Evolutionary conservation across 2,888 invertebrate genomes (phyloP).

Genomic region (Sycophila texana): DNA sequence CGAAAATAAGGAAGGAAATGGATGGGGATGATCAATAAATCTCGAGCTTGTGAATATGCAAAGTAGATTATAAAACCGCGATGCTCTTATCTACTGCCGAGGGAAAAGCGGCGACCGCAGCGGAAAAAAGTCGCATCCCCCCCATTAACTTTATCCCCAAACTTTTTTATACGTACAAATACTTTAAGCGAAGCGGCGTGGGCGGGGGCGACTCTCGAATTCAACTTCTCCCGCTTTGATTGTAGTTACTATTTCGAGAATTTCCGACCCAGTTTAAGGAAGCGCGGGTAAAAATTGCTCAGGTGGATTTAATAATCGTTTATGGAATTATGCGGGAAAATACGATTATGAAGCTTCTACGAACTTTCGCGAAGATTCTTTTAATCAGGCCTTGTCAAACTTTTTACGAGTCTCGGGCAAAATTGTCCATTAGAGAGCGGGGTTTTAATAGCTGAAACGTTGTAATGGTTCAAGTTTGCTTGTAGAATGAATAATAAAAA

Average conservation of each 20-base stretch:
- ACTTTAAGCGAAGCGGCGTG: neutral
- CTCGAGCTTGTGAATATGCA: constrained; percentile 33
- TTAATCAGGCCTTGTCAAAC: neutral
- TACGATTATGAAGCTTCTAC: constrained; percentile 3
- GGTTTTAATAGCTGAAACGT: neutral
- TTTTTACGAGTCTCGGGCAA: neutral
- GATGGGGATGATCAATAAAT: neutral
- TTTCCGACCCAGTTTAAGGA: neutral
- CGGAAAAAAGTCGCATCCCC: constrained; percentile 32
- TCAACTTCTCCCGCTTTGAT: neutral
- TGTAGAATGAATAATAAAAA: too few relatives aligned
- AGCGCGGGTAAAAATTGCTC: neutral
- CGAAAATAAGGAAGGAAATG: constrained; percentile 1
- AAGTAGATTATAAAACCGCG: constrained; percentile 38
- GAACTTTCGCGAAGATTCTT: constrained; percentile 8
- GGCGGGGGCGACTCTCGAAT: neutral
- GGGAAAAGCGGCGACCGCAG: constrained; percentile 6
- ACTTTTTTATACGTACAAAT: constrained; percentile 22
- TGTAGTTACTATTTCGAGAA: neutral
- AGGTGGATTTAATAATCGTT: neutral
- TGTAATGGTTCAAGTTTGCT: too few relatives aligned
- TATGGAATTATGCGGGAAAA: neutral
- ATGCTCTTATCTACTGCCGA: constrained; percentile 14
- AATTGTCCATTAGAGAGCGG: neutral
- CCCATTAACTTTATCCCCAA: constrained; percentile 41